Conservation (phyloP, 92 coral and sea anemone genomes). For the Epizoanthus rinbou region DNA sequence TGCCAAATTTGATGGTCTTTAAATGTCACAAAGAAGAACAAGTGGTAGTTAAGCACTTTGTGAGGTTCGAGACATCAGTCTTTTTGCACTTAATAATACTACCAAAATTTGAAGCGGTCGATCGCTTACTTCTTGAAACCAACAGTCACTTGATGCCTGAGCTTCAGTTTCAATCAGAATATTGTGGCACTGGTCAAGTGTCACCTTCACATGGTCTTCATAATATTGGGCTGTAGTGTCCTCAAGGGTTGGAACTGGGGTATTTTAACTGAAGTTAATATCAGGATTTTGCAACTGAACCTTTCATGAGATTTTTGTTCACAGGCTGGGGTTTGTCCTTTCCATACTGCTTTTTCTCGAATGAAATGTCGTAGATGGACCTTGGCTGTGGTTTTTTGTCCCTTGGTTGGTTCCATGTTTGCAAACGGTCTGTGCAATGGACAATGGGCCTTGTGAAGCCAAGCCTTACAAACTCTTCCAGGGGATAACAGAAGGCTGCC, state of each 20-base stretch:
- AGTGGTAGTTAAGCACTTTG: slow-evolving; percentile 44
- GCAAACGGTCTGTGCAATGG: not conserved
- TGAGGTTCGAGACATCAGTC: slow-evolving; percentile 45
- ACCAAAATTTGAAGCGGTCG: slow-evolving; percentile 57
- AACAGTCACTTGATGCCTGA: slow-evolving; percentile 43
- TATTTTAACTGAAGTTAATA: slow-evolving; percentile 3
- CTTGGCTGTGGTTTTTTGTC: slow-evolving; percentile 13
- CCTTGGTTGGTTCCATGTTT: slow-evolving; percentile 19
- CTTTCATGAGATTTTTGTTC: too few species aligned
- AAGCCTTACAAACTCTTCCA: slow-evolving; percentile 22
- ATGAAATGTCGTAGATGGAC: slow-evolving; percentile 2
- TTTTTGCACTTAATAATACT: slow-evolving; percentile 39
- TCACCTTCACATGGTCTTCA: slow-evolving; percentile 30
- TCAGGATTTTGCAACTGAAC: too few species aligned
- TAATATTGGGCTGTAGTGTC: slow-evolving; percentile 38
- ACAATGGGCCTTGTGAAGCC: slow-evolving; percentile 11
- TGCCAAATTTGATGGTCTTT: slow-evolving; percentile 44
- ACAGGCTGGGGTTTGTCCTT: not conserved
- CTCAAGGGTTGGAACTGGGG: slow-evolving; percentile 41
- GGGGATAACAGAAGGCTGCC: slow-evolving; percentile 22
- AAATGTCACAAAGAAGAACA: slow-evolving; percentile 43
- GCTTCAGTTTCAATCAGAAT: slow-evolving; percentile 39
- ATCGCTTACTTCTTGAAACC: slow-evolving; percentile 46
- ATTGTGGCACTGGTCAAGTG: slow-evolving; percentile 17
- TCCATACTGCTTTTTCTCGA: not conserved